Conservation (phyloP, 2,113 vertebrate genomes). For the Gavia stellata region DNA sequence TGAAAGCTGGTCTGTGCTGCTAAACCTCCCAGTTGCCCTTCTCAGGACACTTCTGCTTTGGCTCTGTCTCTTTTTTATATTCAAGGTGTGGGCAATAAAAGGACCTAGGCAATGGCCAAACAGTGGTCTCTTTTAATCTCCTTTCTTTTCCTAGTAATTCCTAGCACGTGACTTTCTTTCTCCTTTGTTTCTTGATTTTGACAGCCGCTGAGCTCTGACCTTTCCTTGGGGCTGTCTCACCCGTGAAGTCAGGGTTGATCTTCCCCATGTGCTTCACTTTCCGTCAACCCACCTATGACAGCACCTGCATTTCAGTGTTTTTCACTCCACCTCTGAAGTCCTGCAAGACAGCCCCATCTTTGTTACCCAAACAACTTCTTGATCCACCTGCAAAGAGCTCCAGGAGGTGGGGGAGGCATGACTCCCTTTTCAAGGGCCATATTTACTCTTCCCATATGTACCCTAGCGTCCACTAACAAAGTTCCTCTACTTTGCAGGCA, state of each 20-base stretch:
- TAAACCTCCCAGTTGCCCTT: neutral
- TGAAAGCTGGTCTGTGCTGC: neutral
- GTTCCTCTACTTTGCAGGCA: neutral
- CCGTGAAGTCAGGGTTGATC: neutral
- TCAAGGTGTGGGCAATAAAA: neutral
- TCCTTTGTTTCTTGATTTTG: neutral
- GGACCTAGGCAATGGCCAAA: neutral
- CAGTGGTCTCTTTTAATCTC: neutral
- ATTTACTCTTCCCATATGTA: neutral
- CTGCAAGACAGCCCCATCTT: neutral
- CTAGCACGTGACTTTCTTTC: neutral
- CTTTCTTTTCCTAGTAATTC: neutral
- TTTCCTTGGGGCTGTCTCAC: neutral
- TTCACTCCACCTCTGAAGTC: neutral
- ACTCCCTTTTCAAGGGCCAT: neutral
- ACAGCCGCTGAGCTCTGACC: neutral
- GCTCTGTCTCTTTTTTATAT: neutral
- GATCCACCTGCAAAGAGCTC: neutral
- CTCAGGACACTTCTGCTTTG: neutral
- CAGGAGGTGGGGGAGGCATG: neutral
- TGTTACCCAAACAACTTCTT: neutral
- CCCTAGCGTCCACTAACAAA: neutral
- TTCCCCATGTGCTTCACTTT: neutral
- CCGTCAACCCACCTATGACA: neutral
- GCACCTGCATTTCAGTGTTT: neutral